Base-by-base conservation (phyloP, 2,888 invertebrate species). In the Phytoseiulus persimilis region DNA sequence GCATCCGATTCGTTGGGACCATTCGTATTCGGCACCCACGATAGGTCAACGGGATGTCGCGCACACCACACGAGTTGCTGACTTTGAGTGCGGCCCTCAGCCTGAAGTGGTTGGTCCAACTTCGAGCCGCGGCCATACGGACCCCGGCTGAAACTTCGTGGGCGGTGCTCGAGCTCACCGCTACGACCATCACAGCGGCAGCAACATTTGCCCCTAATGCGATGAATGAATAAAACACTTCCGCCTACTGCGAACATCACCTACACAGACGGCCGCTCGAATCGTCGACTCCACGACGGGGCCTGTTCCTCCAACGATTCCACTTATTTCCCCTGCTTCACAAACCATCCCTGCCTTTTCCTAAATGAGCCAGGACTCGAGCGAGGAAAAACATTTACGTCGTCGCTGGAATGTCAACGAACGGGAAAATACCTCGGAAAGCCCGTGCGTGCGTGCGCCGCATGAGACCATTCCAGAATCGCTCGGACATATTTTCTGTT, bases 221-320 rank as follows among this genome's bases (percentile, higher is more conserved):
- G 65, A 65, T 65, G 65, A 65, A 65, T 65, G 65, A 65, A 65
- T 65, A 65, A 65, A 65, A 65, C 65, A 65, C 65, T 65, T 65
- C 65, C 65, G 65, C 65, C 14, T 65, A 65, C 65, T 65, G 65
- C 65, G 65, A 65, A 65, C 65, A 65, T 65, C 23, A 14, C 65
- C 65, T 6, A 28, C 65, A 65, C 23, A 28, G 18, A 65, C 65
- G 65, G 28, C 65, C 23, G 5, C 65, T 65, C 65, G 18, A 65
- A 65, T 65, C 65, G 65, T 65, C 65, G 65, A 65, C 65, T 14
- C 65, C 65, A 6, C 5, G 18, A 3, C 11, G 65, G 65, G 23
- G 28, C 2, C 28, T 23, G 28, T 18, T 65, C 18, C 18, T 18
- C 65, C 28, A 6, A 65, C 2, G 18, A 65, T 23, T 65, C 65